phyloP scores from a whole-genome alignment of 2,888 invertebrate species.

The Acronicta aceris region DNA sequence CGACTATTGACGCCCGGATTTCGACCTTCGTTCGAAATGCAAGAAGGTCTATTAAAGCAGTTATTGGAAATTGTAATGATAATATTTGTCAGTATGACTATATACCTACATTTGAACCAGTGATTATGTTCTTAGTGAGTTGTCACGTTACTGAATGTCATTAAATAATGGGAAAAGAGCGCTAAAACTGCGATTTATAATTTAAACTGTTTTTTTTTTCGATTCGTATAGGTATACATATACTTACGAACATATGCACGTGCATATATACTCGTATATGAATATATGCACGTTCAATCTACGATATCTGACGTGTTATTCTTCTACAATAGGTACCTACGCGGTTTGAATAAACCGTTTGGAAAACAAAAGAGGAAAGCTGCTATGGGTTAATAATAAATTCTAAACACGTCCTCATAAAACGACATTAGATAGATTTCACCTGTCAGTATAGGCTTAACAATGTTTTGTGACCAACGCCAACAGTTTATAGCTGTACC shows the following conservation, averaged over 20 bases:
- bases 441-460: conserved; percentile 24
- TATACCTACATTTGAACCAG: neutral
- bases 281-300: too few species aligned
- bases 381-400: conserved; percentile 25
- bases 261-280: too few species aligned
- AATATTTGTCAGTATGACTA: too few species aligned
- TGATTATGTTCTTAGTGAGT: neutral
- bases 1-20: conserved; percentile 25
- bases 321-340: neutral
- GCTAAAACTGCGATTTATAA: too few species aligned
- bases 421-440: conserved; percentile 32
- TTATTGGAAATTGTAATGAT: neutral
- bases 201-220: too few species aligned
- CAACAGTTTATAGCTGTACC: neutral
- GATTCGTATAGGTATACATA: too few species aligned
- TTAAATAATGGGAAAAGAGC: too few species aligned
- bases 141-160: neutral
- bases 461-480: neutral
- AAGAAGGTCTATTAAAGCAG: conserved; percentile 5
- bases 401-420: conserved; percentile 23
- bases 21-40: conserved; percentile 12
- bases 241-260: too few species aligned
- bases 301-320: neutral
- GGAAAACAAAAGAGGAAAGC: conserved; percentile 18
- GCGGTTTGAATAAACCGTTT: conserved; percentile 1